Percentiles rank a stretch among this genome's conserved stretches.
Conservation (phyloP, 2,113 vertebrate genomes). For the Lycocorax pyrrhopterus region DNA sequence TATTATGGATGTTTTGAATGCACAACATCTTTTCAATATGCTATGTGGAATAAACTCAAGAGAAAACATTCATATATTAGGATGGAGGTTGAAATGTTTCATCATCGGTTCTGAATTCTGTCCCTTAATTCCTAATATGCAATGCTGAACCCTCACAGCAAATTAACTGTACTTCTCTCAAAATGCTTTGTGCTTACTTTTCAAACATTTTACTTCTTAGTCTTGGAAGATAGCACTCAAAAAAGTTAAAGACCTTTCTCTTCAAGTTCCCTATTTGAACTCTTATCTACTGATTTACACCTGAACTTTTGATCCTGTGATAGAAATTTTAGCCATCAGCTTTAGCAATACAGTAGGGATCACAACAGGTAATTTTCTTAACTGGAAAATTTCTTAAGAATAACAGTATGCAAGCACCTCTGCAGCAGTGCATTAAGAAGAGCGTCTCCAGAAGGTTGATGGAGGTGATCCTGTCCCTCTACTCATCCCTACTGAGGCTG, state of each 20-base stretch:
- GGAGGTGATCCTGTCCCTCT: neutral
- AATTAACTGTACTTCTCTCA: neutral
- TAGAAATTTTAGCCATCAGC: neutral
- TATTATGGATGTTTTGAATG: neutral
- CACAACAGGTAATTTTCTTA: neutral
- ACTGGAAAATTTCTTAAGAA: neutral
- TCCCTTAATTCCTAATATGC: neutral
- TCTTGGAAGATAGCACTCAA: neutral
- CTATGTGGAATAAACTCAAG: neutral
- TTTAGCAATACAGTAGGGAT: neutral
- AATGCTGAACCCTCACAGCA: neutral
- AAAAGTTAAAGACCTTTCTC: neutral
- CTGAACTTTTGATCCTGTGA: neutral
- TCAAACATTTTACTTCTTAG: neutral
- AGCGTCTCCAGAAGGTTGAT: accelerated
- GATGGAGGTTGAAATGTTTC: neutral
- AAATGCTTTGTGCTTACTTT: neutral
- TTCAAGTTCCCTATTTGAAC: neutral
- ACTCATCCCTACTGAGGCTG: neutral
- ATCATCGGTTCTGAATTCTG: neutral
- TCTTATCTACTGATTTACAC: neutral
- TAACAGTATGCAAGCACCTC: neutral
- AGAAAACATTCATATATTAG: neutral
- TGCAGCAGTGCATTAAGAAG: neutral
- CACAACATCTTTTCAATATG: neutral